Percentiles rank a stretch among this genome's conserved stretches.
These are phyloP conservation scores for Ahaetulla prasina DNA, from an alignment of 2,113 vertebrate species.

Conservation along the genomic window DNA sequence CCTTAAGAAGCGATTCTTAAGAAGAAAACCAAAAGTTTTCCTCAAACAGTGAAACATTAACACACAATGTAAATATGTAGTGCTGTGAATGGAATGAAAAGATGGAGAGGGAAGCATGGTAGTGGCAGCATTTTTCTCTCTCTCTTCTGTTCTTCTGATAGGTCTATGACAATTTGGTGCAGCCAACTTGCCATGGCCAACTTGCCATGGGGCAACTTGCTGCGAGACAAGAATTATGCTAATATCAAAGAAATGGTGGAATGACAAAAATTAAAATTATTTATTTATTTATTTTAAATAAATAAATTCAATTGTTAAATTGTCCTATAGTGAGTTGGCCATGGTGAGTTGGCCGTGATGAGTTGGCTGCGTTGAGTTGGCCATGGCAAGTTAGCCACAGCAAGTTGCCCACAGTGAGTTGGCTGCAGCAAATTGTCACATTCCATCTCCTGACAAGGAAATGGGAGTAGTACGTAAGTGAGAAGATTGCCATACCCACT, in stretches of 20 bases:
- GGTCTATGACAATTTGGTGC: neutral
- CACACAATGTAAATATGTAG: neutral
- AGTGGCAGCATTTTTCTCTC: neutral
- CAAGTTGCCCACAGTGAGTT: no score
- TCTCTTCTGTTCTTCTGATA: neutral
- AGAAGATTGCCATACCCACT: neutral
- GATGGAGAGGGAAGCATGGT: neutral
- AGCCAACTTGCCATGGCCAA: neutral
- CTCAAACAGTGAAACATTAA: neutral
- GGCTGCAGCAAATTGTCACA: no score
- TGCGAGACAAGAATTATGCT: neutral
- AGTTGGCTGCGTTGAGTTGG: no score
- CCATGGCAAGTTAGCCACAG: no score
- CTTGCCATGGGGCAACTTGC: neutral
- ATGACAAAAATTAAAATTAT: neutral
- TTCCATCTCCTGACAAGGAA: neutral
- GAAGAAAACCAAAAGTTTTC: neutral
- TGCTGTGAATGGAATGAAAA: neutral
- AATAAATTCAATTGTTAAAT: neutral
- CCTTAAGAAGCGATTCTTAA: neutral
- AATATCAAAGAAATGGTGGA: neutral
- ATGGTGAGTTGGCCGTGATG: no score
- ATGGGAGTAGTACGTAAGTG: neutral
- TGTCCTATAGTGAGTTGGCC: neutral
- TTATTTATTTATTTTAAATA: neutral